A percentile compares a stretch with the other conserved stretches of the same genome.
Conservation (phyloP, 2,113 vertebrate genomes). For the Pomatorhinus ruficollis region DNA sequence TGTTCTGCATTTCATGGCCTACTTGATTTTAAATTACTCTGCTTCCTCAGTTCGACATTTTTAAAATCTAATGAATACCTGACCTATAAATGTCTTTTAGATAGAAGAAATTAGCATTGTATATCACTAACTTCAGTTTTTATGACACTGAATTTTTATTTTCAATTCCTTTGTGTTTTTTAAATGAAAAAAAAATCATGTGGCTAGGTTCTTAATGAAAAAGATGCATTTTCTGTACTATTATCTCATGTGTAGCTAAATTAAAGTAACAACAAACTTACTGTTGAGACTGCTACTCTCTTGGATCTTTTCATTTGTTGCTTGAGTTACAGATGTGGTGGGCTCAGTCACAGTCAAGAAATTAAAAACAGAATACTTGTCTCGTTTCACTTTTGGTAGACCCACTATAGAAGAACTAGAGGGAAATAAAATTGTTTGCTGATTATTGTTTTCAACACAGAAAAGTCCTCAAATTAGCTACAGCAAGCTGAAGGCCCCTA, state of each 20-base stretch:
- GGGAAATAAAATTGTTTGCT: background rate
- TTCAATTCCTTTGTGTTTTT: background rate
- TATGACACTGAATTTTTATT: background rate
- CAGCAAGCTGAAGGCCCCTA: background rate
- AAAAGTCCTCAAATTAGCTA: background rate
- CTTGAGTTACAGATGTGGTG: background rate
- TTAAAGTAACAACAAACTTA: conserved; percentile 53
- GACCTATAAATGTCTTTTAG: background rate
- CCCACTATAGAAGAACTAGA: conserved; percentile 85
- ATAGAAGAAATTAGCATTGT: background rate
- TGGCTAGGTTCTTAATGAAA: background rate
- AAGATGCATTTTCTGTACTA: background rate
- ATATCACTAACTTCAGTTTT: background rate
- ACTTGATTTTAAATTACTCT: background rate
- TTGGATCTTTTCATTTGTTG: conserved; percentile 2
- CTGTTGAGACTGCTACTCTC: conserved; percentile 46
- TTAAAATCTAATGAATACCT: background rate
- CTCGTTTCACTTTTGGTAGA: conserved; percentile 91
- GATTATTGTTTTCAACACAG: background rate
- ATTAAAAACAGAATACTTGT: conserved; percentile 96
- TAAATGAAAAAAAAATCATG: background rate
- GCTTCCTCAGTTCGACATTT: background rate
- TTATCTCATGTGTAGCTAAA: background rate
- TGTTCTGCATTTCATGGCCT: background rate
- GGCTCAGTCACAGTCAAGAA: conserved; percentile 84